Evolutionary conservation across 2,113 vertebrate species (phyloP).

Genomic region (Tenrec ecaudatus): DNA sequence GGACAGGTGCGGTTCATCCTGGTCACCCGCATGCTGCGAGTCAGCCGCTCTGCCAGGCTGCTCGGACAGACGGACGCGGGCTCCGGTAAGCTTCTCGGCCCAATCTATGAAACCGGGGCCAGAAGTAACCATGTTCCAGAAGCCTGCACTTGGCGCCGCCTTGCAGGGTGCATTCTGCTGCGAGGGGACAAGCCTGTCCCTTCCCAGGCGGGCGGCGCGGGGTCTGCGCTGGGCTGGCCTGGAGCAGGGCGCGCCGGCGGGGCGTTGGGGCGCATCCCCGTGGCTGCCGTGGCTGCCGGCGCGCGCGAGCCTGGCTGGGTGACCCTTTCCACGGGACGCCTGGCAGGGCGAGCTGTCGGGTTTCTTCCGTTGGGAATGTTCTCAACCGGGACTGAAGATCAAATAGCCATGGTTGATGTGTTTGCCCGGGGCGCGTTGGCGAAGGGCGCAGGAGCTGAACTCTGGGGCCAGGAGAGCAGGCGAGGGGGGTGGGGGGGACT

Average conservation of each 20-base stretch:
- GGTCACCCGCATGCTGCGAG: no score
- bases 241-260: not conserved
- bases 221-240: no score
- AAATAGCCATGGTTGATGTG: slow-evolving; percentile 4
- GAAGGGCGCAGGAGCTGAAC: not conserved
- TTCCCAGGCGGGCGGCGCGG: not conserved
- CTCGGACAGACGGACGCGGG: not conserved
- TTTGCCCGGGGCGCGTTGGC: slow-evolving; percentile 42
- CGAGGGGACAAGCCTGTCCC: not conserved
- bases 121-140: not conserved
- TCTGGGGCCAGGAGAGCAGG: not conserved
- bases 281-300: not conserved
- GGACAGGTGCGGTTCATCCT: not conserved
- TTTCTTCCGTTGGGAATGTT: slow-evolving; percentile 49
- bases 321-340: slow-evolving; percentile 9
- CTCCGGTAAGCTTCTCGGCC: not conserved
- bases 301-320: not conserved
- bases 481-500: not conserved
- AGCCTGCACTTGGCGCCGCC: not conserved
- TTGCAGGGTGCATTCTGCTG: not conserved
- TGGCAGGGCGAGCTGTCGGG: slow-evolving; percentile 30
- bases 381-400: slow-evolving; percentile 35
- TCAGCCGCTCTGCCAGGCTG: not conserved
- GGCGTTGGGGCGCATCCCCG: not conserved
- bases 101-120: not conserved